Evolutionary conservation across 2,888 invertebrate genomes (phyloP).

Genomic region (Eupeodes latifasciatus): DNA sequence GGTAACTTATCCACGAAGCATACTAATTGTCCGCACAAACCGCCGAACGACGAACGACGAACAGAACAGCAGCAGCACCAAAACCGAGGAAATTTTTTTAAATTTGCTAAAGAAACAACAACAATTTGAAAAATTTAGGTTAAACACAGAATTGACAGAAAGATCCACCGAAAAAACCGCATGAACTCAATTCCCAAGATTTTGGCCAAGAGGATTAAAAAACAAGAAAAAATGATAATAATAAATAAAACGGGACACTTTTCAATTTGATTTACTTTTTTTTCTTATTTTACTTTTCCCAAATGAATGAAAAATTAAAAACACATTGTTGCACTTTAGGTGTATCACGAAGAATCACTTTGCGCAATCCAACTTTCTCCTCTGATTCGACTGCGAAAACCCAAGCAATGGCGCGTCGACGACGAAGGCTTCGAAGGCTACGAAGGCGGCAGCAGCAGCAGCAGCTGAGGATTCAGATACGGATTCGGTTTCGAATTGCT

Average conservation of each 20-base stretch:
- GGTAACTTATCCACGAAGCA: slow-evolving; percentile 73
- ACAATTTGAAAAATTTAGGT: slow-evolving; percentile 49
- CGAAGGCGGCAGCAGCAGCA: background rate
- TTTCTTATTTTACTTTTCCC: background rate
- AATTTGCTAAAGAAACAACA: slow-evolving; percentile 22
- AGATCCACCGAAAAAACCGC: slow-evolving; percentile 35
- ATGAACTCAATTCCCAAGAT: slow-evolving; percentile 65
- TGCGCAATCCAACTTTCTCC: slow-evolving; percentile 73
- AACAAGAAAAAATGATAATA: slow-evolving; percentile 14
- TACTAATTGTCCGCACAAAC: slow-evolving; percentile 68
- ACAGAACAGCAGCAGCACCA: slow-evolving; percentile 24
- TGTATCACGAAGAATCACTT: slow-evolving; percentile 58
- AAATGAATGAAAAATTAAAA: slow-evolving; percentile 13
- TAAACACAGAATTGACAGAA: slow-evolving; percentile 50
- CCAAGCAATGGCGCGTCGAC: background rate
- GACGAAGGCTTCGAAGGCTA: background rate
- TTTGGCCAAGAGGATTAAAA: slow-evolving; percentile 22
- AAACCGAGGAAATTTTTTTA: slow-evolving; percentile 21
- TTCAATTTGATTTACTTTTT: slow-evolving; percentile 58
- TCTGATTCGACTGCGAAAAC: background rate
- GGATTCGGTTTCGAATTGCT: background rate
- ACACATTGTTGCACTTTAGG: slow-evolving; percentile 40
- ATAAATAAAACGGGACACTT: slow-evolving; percentile 30
- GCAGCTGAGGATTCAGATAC: slow-evolving; percentile 44
- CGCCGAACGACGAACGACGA: too few relatives aligned